Conservation (phyloP, 2,888 invertebrate species). For the Plemyria rubiginata region DNA sequence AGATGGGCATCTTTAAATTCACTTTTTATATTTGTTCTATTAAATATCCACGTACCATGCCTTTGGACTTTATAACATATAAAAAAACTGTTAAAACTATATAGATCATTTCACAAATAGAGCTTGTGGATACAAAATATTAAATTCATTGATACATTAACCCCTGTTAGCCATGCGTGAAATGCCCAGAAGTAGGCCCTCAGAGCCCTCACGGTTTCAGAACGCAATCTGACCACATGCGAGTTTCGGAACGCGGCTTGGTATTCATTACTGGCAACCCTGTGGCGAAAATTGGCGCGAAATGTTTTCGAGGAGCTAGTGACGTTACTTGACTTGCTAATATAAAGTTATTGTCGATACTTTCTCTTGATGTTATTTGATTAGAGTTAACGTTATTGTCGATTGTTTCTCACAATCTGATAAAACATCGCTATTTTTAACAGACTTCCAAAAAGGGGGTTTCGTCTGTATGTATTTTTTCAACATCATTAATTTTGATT, state of each 20-base stretch:
- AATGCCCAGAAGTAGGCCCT: conserved; percentile 32
- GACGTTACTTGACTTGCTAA: conserved; percentile 4
- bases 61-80: not conserved
- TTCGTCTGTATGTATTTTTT: too few species aligned
- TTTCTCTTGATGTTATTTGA: not conserved
- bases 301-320: conserved; percentile 43
- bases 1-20: too few species aligned
- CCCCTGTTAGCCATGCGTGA: conserved; percentile 65
- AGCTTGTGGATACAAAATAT: conserved; percentile 29
- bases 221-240: conserved; percentile 76
- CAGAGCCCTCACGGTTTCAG: conserved; percentile 48
- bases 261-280: conserved; percentile 69
- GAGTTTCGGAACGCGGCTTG: conserved; percentile 50
- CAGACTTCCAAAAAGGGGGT: too few species aligned
- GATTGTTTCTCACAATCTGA: conserved; percentile 12
- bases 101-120: not conserved
- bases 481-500: too few species aligned
- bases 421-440: too few species aligned
- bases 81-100: not conserved
- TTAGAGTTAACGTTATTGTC: conserved; percentile 24
- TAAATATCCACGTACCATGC: too few species aligned
- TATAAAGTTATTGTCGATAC: conserved; percentile 32
- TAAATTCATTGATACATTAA: conserved; percentile 28
- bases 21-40: too few species aligned
- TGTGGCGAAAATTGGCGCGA: conserved; percentile 69